Evolutionary conservation across 2,797 vertebrate genomes (phyloP).

Genomic region (Parotocinclus haroldoi): DNA sequence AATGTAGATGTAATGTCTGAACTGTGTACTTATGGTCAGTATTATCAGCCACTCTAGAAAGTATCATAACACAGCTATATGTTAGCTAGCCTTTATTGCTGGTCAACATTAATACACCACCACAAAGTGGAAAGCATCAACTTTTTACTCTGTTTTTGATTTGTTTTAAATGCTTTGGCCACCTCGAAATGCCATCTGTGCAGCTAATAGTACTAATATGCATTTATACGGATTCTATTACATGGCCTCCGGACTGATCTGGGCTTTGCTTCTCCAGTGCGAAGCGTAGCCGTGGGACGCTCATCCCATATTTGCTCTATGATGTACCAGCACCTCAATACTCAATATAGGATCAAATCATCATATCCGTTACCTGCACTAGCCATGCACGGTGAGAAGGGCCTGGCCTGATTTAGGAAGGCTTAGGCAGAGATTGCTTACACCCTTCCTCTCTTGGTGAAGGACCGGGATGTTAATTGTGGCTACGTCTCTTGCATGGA

Average conservation of each 20-base stretch:
- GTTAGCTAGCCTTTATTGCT: no score
- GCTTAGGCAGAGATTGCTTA: constrained; percentile 71
- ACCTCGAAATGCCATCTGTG: constrained; percentile 12
- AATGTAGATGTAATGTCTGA: no score
- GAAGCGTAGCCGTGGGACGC: constrained; percentile 50
- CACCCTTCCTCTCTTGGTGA: constrained; percentile 61
- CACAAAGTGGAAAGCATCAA: no score
- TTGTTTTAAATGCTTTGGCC: no score
- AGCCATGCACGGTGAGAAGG: constrained; percentile 60
- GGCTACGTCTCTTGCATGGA: constrained; percentile 58
- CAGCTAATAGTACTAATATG: constrained; percentile 52
- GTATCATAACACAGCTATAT: no score
- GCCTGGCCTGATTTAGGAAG: constrained; percentile 65
- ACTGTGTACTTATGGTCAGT: no score
- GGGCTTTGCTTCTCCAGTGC: constrained; percentile 64
- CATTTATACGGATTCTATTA: constrained; percentile 55
- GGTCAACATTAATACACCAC: no score
- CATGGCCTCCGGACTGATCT: constrained; percentile 61
- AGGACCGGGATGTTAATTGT: constrained; percentile 74
- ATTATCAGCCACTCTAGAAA: no score
- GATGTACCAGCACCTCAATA: constrained; percentile 44
- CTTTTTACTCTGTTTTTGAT: no score
- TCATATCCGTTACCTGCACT: constrained; percentile 54
- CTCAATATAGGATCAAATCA: constrained; percentile 58
- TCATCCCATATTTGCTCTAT: constrained; percentile 59